These are phyloP conservation scores for Hetaerina titia DNA, from an alignment of 2,888 invertebrate species.

Conservation along the genomic window DNA sequence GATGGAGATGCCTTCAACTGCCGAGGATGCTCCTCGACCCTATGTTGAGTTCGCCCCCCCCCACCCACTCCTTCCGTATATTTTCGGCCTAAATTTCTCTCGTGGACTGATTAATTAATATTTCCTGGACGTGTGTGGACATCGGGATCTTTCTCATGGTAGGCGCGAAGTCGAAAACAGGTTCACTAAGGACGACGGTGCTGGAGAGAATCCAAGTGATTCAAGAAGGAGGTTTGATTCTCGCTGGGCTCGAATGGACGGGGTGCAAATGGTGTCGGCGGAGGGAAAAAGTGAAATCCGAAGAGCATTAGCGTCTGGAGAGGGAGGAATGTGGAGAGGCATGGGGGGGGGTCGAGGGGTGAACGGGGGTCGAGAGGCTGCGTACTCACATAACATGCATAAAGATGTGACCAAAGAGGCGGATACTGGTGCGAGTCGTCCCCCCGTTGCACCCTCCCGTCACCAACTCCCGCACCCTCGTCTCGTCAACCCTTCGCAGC, in stretches of 20 bases:
- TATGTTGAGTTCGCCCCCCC: too few species aligned
- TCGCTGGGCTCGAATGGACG: not conserved
- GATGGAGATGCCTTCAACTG: not conserved
- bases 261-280: not conserved
- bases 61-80: too few species aligned
- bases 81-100: not conserved
- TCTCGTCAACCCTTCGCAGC: not conserved
- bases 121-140: not conserved
- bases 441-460: not conserved
- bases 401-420: not conserved
- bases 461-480: not conserved
- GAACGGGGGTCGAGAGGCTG: not conserved
- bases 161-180: not conserved
- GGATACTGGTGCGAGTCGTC: not conserved
- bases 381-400: not conserved
- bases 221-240: too few species aligned
- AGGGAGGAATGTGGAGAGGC: not conserved
- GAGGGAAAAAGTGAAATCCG: not conserved
- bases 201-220: too few species aligned
- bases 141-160: not conserved
- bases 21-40: not conserved
- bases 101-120: not conserved
- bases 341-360: not conserved
- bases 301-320: not conserved
- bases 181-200: too few species aligned